These are phyloP conservation scores for Pagetopsis macropterus DNA, from an alignment of 2,797 vertebrate genomes.

Conservation along the genomic window DNA sequence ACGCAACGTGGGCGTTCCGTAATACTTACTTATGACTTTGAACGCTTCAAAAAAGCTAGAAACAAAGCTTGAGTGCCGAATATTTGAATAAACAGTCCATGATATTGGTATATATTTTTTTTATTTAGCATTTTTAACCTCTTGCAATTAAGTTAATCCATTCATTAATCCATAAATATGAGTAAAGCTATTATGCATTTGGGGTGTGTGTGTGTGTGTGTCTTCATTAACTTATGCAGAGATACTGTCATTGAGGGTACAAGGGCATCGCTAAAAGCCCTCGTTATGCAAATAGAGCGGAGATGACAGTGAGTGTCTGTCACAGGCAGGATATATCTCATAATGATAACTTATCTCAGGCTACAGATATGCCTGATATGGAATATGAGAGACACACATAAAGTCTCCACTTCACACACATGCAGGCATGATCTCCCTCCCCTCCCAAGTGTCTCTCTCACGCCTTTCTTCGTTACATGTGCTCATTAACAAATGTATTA, in stretches of 20 bases:
- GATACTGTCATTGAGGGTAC: conserved; percentile 71
- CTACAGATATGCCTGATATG: conserved; percentile 66
- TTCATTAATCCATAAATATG: not conserved
- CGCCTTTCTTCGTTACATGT: conserved; percentile 32
- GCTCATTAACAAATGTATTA: conserved; percentile 80
- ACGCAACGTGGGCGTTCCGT: too few relatives aligned
- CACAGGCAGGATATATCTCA: conserved; percentile 63
- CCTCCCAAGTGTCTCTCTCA: not conserved
- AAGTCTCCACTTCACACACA: conserved; percentile 5
- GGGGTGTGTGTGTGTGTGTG: conserved; percentile 1
- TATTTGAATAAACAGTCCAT: not conserved
- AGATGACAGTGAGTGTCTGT: conserved; percentile 65
- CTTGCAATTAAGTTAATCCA: not conserved
- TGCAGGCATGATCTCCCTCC: conserved; percentile 3
- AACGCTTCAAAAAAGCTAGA: not conserved
- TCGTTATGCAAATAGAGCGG: conserved; percentile 72
- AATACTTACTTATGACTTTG: too few relatives aligned
- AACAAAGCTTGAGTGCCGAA: not conserved
- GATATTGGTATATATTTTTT: not conserved
- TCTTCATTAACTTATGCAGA: conserved; percentile 55
- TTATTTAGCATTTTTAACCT: not conserved
- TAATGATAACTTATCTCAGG: conserved; percentile 71
- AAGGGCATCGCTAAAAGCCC: conserved; percentile 77
- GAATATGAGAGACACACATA: conserved; percentile 43
- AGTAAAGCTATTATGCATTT: too few relatives aligned